Conservation (phyloP, 2,797 vertebrate species). For the Microchirus variegatus region DNA sequence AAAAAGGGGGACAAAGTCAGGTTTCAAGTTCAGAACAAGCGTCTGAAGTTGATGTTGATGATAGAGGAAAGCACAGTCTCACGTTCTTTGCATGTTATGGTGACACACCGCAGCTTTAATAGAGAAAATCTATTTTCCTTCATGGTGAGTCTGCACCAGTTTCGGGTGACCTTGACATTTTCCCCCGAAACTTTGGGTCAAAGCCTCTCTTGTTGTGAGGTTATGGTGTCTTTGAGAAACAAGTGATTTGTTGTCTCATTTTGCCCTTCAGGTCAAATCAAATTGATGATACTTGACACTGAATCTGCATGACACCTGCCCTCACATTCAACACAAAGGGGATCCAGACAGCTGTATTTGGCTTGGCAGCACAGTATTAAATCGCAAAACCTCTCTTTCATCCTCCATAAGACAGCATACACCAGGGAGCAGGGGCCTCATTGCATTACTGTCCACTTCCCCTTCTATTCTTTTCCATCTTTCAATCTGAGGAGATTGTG, state of each 20-base stretch:
- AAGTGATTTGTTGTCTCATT: constrained; percentile 10
- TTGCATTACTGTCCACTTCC: constrained; percentile 24
- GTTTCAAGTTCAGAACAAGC: too few relatives aligned
- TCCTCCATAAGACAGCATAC: constrained; percentile 24
- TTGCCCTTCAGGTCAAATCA: constrained; percentile 9
- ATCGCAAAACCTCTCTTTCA: constrained; percentile 42
- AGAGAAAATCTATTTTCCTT: too few relatives aligned
- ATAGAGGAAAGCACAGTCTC: too few relatives aligned
- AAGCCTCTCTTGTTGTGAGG: too few relatives aligned
- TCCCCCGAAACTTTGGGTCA: too few relatives aligned
- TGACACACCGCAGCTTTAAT: too few relatives aligned
- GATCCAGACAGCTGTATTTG: constrained; percentile 25
- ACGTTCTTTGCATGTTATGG: too few relatives aligned
- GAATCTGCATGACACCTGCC: constrained; percentile 1
- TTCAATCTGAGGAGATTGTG: constrained; percentile 54
- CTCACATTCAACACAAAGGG: constrained; percentile 4
- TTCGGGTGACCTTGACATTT: too few relatives aligned
- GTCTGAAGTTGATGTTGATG: too few relatives aligned
- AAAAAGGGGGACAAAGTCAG: too few relatives aligned
- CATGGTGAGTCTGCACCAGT: too few relatives aligned
- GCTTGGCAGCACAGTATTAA: constrained; percentile 12
- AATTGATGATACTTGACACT: constrained; percentile 26
- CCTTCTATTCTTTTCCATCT: constrained; percentile 45
- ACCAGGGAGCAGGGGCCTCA: constrained; percentile 13
- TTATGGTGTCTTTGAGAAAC: too few relatives aligned